Base-by-base conservation (phyloP, 1,140 invertebrate species). In the Zaprionus ghesquierei region DNA sequence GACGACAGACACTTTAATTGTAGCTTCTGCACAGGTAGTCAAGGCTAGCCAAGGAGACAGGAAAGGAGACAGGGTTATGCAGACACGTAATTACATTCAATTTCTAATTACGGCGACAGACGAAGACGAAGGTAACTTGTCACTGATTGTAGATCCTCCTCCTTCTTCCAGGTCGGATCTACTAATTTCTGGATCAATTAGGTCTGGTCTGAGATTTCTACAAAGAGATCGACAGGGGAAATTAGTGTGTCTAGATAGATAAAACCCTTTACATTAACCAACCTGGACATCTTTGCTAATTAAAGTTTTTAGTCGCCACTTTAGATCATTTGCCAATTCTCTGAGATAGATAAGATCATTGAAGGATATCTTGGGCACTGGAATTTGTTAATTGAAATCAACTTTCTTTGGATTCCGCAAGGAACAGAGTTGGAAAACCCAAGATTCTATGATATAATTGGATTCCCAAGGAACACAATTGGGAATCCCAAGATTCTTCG, bases 21-120 rank as follows among this genome's bases (percentile, higher is more conserved):
- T 44, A 77, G 61, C 56, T 80, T 62, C 55, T 58, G 23, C 50
- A 50, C 63, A 71, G 51, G 63, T 74, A 60, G 44, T 18, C 61
- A 63, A 62, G 51, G 63, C 63, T 55, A 22, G 6, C 33, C 38
- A 38, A 49, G 20, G 27, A 51, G 31, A 38, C 15, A 8, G 41
- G 5, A 18, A 41, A n/a, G 5, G 38, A 41, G 38, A 44, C 41
- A 25, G 8, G 13, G 33, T 10, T 23, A 6, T 38, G 54, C 53
- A 61, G 60, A 78, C 75, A 50, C 65, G 62, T 62, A 62, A 73
- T 69, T 44, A 38, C 76, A 58, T 71, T 60, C 71, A 74, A 81
- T 79, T 63, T 46, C 41, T 18, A 22, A 46, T 46, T 10, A 49
- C 46, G 55, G 51, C 66, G 71, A 70, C 71, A 53, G 44, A 23